phyloP scores from a whole-genome alignment of 2,113 vertebrate genomes.

The Pollimyrus isidori region DNA sequence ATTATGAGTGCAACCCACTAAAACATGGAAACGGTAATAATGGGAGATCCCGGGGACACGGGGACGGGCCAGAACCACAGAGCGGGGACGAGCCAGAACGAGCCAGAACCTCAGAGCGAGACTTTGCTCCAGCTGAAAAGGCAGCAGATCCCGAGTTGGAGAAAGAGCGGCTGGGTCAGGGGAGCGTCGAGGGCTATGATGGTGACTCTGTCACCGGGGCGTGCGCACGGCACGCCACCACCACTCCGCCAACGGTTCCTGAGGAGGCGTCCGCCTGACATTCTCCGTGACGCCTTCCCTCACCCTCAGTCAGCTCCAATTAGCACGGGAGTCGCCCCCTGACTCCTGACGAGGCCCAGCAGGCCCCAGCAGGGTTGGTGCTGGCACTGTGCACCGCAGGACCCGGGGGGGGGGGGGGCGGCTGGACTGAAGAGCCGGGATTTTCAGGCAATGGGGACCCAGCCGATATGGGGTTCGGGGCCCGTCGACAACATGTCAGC shows the following conservation, averaged over 20 bases:
- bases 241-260: conserved; percentile 56
- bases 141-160: conserved; percentile 27
- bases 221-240: conserved; percentile 38
- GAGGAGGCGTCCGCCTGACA: conserved; percentile 62
- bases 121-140: conserved; percentile 19
- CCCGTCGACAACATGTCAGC: background rate
- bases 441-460: background rate
- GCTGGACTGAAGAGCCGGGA: background rate
- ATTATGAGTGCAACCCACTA: conserved; percentile 78
- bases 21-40: conserved; percentile 74
- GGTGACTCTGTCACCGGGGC: conserved; percentile 34
- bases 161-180: background rate
- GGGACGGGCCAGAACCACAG: background rate
- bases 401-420: background rate
- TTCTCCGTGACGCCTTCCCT: conserved; percentile 42
- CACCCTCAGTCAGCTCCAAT: conserved; percentile 44
- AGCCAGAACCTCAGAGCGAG: background rate
- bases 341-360: conserved; percentile 38
- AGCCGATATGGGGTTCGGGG: background rate
- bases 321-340: conserved; percentile 48
- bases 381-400: conserved; percentile 36
- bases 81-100: too few relatives aligned
- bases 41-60: conserved; percentile 55
- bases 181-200: background rate
- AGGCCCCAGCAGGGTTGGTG: conserved; percentile 38